phyloP scores from a whole-genome alignment of 1,140 invertebrate species.

The Solenopsis fugax region DNA sequence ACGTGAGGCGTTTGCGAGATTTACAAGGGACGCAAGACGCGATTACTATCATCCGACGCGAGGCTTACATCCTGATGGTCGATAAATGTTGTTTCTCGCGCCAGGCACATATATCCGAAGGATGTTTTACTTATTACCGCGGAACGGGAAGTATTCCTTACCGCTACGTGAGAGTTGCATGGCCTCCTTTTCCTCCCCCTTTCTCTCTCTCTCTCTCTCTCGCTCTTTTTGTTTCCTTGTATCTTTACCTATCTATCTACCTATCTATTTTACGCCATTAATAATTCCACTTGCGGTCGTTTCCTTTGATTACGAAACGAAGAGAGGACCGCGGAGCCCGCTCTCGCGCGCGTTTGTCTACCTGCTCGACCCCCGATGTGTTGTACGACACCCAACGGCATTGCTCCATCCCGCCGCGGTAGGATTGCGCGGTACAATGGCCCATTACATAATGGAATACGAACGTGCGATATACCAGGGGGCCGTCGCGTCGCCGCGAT shows the following conservation, averaged over 20 bases:
- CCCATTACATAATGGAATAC: slow-evolving; percentile 82
- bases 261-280: slow-evolving; percentile 43
- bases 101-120: background rate
- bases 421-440: slow-evolving; percentile 78
- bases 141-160: slow-evolving; percentile 16
- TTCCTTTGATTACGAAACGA: slow-evolving; percentile 80
- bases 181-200: background rate
- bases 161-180: slow-evolving; percentile 43
- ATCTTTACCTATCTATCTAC: background rate
- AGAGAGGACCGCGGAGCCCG: slow-evolving; percentile 15
- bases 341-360: slow-evolving; percentile 49
- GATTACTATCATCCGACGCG: slow-evolving; percentile 19
- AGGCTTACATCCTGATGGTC: slow-evolving; percentile 15
- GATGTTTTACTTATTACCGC: slow-evolving; percentile 35
- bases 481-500: slow-evolving; percentile 35
- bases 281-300: slow-evolving; percentile 78
- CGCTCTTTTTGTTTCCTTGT: background rate
- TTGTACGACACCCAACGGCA: slow-evolving; percentile 78
- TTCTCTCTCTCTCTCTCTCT: slow-evolving; percentile 10
- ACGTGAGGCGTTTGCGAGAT: slow-evolving; percentile 28
- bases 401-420: slow-evolving; percentile 70
- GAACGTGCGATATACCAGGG: slow-evolving; percentile 67
- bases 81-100: slow-evolving; percentile 18
- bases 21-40: slow-evolving; percentile 10
- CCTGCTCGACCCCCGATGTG: slow-evolving; percentile 35